Percentiles rank a stretch among this genome's conserved stretches.
phyloP scores from a whole-genome alignment of 2,113 vertebrate genomes.

The Clarias macrocephalus region DNA sequence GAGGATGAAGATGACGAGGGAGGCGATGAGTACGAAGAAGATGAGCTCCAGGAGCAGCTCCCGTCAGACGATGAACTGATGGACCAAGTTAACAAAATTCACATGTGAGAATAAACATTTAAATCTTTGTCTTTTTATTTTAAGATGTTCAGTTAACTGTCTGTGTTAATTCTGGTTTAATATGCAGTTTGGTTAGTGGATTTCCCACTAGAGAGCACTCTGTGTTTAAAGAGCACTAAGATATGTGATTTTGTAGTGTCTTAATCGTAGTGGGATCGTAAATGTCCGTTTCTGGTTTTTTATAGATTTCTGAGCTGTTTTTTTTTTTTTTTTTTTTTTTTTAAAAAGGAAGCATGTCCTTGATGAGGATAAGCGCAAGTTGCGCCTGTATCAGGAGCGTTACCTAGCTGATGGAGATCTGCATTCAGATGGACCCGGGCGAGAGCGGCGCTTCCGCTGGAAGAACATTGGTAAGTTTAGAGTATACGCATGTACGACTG shows the following conservation, averaged over 20 bases:
- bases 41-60: conserved; percentile 86
- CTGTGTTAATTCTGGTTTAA: not conserved
- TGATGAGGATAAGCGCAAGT: conserved; percentile 89
- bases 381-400: conserved; percentile 89
- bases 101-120: conserved; percentile 80
- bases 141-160: not conserved
- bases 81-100: conserved; percentile 91
- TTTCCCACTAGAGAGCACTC: conserved; percentile 23
- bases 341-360: conserved; percentile 86
- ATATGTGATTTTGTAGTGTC: not conserved
- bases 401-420: conserved; percentile 93
- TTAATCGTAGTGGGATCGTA: not conserved
- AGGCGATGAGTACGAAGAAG: conserved; percentile 91
- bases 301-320: not conserved
- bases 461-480: conserved; percentile 84
- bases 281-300: not conserved
- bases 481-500: not conserved
- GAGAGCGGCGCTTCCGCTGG: conserved; percentile 90
- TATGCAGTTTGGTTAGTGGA: not conserved
- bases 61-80: conserved; percentile 87
- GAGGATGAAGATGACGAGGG: conserved; percentile 85
- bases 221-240: not conserved
- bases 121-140: not conserved
- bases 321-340: not conserved
- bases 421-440: conserved; percentile 90